phyloP scores from a whole-genome alignment of 2,797 vertebrate genomes.

The Pangasius djambal region DNA sequence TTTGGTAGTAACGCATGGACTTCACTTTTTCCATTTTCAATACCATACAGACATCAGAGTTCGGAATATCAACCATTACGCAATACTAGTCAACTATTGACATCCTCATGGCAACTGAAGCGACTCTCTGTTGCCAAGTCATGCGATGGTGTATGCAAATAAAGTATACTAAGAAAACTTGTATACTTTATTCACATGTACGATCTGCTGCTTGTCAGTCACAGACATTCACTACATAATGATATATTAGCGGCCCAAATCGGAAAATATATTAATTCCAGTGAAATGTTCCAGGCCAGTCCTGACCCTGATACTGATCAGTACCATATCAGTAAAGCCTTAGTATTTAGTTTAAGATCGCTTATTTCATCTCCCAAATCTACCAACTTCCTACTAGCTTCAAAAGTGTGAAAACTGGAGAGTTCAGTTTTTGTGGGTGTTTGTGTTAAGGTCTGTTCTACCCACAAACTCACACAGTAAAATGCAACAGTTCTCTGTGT shows the following conservation, averaged over 20 bases:
- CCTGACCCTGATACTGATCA: background rate
- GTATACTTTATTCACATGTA: background rate
- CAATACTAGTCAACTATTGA: background rate
- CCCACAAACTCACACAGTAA: background rate
- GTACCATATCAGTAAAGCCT: background rate
- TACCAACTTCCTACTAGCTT: background rate
- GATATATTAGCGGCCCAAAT: background rate
- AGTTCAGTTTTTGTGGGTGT: background rate
- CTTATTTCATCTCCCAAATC: background rate
- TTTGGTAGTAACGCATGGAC: background rate
- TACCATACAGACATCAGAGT: background rate
- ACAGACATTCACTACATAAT: background rate
- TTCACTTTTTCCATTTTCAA: background rate
- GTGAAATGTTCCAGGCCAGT: background rate
- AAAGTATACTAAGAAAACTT: background rate
- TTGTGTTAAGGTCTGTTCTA: background rate
- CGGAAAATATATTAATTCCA: background rate
- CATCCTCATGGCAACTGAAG: background rate
- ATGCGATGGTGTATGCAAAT: background rate
- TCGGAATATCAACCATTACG: background rate
- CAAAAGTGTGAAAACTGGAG: background rate
- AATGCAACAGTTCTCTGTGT: background rate
- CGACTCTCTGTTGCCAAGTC: background rate
- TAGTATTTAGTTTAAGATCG: background rate
- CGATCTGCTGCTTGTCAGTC: background rate